These are phyloP conservation scores for Carlito syrichta DNA, from an alignment of 2,113 vertebrate species.

Conservation along the genomic window DNA sequence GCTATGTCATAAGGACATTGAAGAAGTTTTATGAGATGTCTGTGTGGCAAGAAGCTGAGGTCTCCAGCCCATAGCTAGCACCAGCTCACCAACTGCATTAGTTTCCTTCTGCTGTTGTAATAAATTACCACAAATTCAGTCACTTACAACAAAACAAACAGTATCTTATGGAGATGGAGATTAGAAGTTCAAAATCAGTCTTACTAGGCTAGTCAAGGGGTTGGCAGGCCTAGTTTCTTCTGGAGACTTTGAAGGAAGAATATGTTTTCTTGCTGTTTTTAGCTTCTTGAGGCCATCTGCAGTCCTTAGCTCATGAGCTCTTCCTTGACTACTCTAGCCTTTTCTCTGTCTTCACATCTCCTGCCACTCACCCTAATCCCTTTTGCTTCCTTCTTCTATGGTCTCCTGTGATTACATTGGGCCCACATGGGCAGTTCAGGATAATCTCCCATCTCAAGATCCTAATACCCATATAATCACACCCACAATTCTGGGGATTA, in stretches of 20 bases:
- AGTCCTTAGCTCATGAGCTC: background rate
- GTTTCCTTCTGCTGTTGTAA: background rate
- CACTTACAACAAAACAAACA: background rate
- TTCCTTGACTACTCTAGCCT: background rate
- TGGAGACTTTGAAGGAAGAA: background rate
- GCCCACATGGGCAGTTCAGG: background rate
- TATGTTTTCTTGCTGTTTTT: background rate
- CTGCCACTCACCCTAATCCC: background rate
- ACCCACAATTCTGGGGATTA: background rate
- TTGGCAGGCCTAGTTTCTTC: background rate
- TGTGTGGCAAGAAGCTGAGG: background rate
- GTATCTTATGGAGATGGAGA: background rate
- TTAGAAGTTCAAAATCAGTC: background rate
- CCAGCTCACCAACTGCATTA: background rate
- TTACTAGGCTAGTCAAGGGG: background rate
- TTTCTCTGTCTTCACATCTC: background rate
- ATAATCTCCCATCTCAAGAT: background rate
- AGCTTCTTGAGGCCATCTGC: background rate
- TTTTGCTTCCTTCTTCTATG: background rate
- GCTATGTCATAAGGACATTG: background rate
- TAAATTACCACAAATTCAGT: background rate
- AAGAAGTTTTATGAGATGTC: background rate
- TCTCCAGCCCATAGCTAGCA: background rate
- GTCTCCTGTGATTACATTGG: background rate
- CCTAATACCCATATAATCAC: background rate